Conservation (phyloP, 2,797 vertebrate genomes). For the Darevskia nairensis region DNA sequence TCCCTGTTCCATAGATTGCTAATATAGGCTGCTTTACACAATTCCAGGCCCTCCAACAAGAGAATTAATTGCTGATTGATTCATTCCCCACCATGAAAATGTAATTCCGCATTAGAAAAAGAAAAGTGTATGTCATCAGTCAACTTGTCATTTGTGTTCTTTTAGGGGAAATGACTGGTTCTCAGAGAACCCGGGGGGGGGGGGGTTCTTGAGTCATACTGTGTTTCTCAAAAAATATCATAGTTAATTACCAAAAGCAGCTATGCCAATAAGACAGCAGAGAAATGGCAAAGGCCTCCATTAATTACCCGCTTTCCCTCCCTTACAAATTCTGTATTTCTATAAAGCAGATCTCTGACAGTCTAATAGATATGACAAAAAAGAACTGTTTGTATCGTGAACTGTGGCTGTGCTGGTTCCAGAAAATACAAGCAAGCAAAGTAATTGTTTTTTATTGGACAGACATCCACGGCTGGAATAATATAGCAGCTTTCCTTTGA, state of each 20-base stretch:
- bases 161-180: conserved; percentile 53
- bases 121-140: conserved; percentile 55
- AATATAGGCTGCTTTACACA: conserved; percentile 9
- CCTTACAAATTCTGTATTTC: conserved; percentile 21
- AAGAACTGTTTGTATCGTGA: conserved; percentile 5
- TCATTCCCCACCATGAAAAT: conserved; percentile 22
- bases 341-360: conserved; percentile 28
- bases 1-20: not conserved
- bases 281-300: conserved; percentile 24
- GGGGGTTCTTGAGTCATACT: conserved; percentile 44
- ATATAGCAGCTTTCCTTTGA: not conserved
- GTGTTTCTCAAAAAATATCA: conserved; percentile 26
- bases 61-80: conserved; percentile 46
- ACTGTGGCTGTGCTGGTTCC: not conserved
- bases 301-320: conserved; percentile 24
- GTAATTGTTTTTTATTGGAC: not conserved
- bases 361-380: conserved; percentile 41
- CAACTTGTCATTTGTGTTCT: conserved; percentile 62
- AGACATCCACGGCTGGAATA: not conserved
- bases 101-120: conserved; percentile 38
- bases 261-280: conserved; percentile 18
- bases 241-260: conserved; percentile 34
- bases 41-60: conserved; percentile 17
- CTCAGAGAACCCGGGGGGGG: conserved; percentile 34
- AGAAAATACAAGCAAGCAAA: not conserved